Conservation (phyloP, 2,888 invertebrate species). For the Drosophila gaucha region DNA sequence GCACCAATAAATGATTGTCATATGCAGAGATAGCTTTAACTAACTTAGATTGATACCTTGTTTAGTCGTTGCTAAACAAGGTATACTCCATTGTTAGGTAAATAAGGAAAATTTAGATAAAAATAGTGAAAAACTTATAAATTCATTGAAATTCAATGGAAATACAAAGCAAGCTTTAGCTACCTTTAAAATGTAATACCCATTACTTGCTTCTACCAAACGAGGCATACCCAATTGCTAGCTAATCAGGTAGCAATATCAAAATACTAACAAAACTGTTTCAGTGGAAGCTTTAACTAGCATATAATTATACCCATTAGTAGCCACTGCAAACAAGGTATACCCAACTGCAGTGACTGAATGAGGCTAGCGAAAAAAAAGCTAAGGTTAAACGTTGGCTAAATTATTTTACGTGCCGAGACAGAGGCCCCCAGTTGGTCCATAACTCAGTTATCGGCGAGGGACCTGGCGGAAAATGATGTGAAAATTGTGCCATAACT, state of each 20-base stretch:
- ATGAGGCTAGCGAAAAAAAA: conserved; percentile 49
- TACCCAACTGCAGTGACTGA: conserved; percentile 12
- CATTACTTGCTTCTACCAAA: neutral
- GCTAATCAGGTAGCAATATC: neutral
- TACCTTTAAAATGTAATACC: neutral
- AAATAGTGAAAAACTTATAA: too few species aligned
- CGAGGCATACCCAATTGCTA: neutral
- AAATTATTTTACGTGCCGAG: conserved; percentile 83
- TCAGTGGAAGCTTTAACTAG: neutral
- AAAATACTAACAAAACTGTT: neutral
- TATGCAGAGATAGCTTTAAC: neutral
- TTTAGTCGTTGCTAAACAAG: neutral
- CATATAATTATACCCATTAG: conserved; percentile 4
- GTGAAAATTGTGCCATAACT: conserved; percentile 82
- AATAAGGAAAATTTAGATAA: too few species aligned
- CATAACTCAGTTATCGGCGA: conserved; percentile 73
- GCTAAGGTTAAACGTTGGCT: conserved; percentile 83
- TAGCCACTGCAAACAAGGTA: conserved; percentile 4
- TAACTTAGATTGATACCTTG: neutral
- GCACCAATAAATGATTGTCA: too few species aligned
- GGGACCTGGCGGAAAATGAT: conserved; percentile 69
- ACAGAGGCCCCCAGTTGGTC: conserved; percentile 52
- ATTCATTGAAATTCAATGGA: too few species aligned
- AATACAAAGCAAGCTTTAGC: accelerated
- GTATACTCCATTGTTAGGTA: too few species aligned